phyloP scores from a whole-genome alignment of 2,888 invertebrate genomes.

The Agrochola lota region DNA sequence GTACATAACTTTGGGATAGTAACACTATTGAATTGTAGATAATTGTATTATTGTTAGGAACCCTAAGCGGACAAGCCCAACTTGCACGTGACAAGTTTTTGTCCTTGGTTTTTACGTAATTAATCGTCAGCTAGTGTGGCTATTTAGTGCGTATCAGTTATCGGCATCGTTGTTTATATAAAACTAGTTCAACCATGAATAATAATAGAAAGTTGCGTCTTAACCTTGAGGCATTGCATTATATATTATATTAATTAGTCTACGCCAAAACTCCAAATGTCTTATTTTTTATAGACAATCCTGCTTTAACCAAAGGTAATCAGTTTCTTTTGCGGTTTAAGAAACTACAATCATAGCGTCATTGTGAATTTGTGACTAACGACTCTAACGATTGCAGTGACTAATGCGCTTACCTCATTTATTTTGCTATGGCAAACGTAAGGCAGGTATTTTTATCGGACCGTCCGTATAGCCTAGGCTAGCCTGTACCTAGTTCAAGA shows the following conservation, averaged over 20 bases:
- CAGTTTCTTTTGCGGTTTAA: background rate
- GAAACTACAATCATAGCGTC: slow-evolving; percentile 22
- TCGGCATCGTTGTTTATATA: slow-evolving; percentile 24
- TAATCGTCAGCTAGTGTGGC: slow-evolving; percentile 5
- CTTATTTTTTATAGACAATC: background rate
- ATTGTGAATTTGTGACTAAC: slow-evolving; percentile 65
- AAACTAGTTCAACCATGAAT: slow-evolving; percentile 47
- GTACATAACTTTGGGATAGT: background rate
- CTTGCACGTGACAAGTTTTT: background rate
- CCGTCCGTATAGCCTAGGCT: background rate
- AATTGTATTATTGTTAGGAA: background rate
- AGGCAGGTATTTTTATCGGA: slow-evolving; percentile 46
- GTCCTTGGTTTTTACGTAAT: background rate
- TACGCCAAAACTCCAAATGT: background rate
- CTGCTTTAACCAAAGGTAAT: slow-evolving; percentile 29
- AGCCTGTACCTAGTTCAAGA: slow-evolving; percentile 9
- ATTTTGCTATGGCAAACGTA: slow-evolving; percentile 39
- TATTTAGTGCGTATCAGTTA: slow-evolving; percentile 9
- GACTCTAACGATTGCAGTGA: slow-evolving; percentile 64
- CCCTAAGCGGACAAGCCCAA: background rate
- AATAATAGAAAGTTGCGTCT: slow-evolving; percentile 19
- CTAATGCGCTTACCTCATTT: slow-evolving; percentile 73
- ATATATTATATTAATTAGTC: slow-evolving; percentile 5
- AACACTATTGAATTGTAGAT: slow-evolving; percentile 3
- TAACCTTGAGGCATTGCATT: slow-evolving; percentile 38